Evolutionary conservation across 2,797 vertebrate species (phyloP), one percentile per base, ranked within the genome.

Genomic region (Valencia hispanica): DNA sequence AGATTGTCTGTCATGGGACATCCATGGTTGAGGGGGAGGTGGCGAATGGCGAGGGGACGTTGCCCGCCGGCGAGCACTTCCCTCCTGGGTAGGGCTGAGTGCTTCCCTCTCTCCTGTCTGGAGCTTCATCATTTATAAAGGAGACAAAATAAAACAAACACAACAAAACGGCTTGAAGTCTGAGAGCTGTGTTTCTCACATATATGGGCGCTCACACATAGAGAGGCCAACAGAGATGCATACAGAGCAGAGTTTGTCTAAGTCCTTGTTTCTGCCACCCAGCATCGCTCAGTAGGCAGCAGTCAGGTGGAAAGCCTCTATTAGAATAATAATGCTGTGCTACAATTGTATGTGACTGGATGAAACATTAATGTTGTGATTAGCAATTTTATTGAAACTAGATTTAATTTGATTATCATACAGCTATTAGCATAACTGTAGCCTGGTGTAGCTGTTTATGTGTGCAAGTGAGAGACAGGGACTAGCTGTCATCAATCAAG

Each of bases 111-210:
- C 90, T 77, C 79, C 68, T 1, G 87, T 83, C 83, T 88, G 79
- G 72, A 90, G 87, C 86, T 84, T 94, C 90, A 93, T 94, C 86
- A 92, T 89, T 94, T 93, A 93, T 94, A 82, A 70, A 94, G 1
- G 89, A 92, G 88, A 92, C 92, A 93, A 92, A 93, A 90, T 92
- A 93, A 91, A 92, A 90, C 92, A 92, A 93, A 94, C 90, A 89
- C 80, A 91, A 91, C 92, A 93, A 92, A 94, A 87, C 86, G 80
- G 57, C 32, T 77, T 73, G 74, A 89, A 85, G 81, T 78, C 83
- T 79, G 63, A 89, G 82, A 83, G 87, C 81, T 66, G 77, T 47
- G 39, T 77, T 84, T 79, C 80, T 72, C 81, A 43, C 84, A 79
- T 76, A 68, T 70, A 75, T 77, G 11, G 66, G 30, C 78, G 65